Base-by-base conservation (phyloP, 2,113 vertebrate genomes). In the Pseudorhombus dupliciocellatus region DNA sequence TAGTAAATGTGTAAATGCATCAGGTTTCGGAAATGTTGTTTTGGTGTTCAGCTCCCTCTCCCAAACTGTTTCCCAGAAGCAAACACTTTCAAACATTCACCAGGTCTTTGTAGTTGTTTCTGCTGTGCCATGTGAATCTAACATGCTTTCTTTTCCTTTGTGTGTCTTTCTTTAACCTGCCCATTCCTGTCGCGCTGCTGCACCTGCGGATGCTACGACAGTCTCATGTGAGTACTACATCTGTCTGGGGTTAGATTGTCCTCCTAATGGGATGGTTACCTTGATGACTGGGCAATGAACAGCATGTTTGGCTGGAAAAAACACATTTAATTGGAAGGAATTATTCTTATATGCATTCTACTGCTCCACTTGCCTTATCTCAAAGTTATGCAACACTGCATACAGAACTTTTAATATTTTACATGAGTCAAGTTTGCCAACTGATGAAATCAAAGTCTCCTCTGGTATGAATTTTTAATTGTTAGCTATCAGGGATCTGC, bases 141-240 rank as follows among this genome's bases (percentile, higher is more conserved):
- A 91, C 57, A 26, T 75, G 59, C 24, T 69, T n/a, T 81, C 0
- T 77, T 87, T 71, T 85, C 42, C 42, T 68, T 0, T 75, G 18
- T 81, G 14, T 81, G 52, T 58, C 69, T 65, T 67, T 65, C 44
- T 60, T 16, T 56, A 60, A 74, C 61, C 26, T 67, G 42, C 73
- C 53, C 4, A 4, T 56, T 79, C 68, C 68, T 60, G 68, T 44
- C 52, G 18, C 15, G 11, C 67, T 51, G 54, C 57, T 59, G 53
- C 48, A 54, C 21, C 73, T 20, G 20, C 67, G 84, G 75, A 81
- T 73, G 70, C 58, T 59, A 24, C 0, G 2, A 11, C 82, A 93
- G 92, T 91, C 90, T 72, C 90, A 92, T 74, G 92, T 93, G 68
- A 93, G 92, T 92, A 69, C 28, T 92, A 69, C 28, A 48, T 55